Evolutionary conservation across 2,797 vertebrate genomes (phyloP).

Genomic region (Pipistrellus kuhlii): DNA sequence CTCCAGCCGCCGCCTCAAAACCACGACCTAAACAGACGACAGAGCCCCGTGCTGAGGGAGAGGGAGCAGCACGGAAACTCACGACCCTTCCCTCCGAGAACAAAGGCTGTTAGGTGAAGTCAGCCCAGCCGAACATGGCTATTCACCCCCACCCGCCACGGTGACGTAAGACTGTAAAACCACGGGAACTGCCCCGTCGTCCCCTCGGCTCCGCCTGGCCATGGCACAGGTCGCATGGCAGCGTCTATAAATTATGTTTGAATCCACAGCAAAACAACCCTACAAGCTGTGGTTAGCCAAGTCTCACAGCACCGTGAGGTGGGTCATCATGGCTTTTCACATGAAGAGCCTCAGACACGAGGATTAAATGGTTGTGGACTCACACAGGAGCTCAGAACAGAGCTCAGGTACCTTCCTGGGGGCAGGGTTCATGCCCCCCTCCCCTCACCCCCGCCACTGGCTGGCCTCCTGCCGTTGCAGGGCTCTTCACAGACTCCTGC

Average conservation of each 20-base stretch:
- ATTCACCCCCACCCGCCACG: neutral
- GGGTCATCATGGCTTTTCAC: conserved; percentile 32
- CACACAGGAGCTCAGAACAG: neutral
- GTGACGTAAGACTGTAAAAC: neutral
- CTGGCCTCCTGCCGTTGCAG: neutral
- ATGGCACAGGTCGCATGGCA: neutral
- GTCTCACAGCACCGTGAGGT: neutral
- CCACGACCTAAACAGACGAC: neutral
- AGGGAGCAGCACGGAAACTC: neutral
- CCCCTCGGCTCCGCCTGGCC: neutral
- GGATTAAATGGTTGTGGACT: conserved; percentile 30
- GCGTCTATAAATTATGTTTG: neutral
- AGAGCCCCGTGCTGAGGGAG: conserved; percentile 24
- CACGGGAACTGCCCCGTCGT: too few species aligned
- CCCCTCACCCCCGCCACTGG: rapidly evolving
- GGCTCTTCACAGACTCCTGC: conserved; percentile 38
- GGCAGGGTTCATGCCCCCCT: neutral
- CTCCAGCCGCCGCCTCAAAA: neutral
- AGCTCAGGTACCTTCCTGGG: neutral
- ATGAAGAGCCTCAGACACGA: conserved; percentile 51
- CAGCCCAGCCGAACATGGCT: neutral
- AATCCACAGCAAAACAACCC: neutral
- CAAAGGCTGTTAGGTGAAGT: neutral
- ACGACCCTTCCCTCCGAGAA: neutral
- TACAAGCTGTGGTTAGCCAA: neutral